phyloP scores from a whole-genome alignment of 2,113 vertebrate genomes.

The Ciconia maguari region DNA sequence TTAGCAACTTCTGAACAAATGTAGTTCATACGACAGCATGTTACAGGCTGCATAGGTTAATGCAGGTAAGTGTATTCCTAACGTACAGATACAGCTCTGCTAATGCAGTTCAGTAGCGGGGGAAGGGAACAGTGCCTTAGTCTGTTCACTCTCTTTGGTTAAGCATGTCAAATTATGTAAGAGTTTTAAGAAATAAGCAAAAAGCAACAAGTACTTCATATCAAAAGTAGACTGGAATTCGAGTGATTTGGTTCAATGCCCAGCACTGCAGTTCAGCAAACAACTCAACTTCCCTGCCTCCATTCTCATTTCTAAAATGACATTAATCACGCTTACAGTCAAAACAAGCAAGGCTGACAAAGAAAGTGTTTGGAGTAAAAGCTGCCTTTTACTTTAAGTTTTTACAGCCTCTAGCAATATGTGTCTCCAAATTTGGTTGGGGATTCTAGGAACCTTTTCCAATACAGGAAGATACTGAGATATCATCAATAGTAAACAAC shows the following conservation, averaged over 20 bases:
- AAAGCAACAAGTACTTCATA: neutral
- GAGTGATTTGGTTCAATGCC: conserved; percentile 11
- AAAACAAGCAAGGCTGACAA: neutral
- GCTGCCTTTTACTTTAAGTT: neutral
- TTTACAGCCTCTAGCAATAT: neutral
- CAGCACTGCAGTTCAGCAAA: conserved; percentile 8
- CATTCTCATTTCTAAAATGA: neutral
- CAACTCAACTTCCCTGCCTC: neutral
- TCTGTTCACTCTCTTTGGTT: neutral
- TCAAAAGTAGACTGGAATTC: neutral
- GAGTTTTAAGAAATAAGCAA: neutral
- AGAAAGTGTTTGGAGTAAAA: neutral
- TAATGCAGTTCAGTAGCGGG: neutral
- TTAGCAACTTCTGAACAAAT: neutral
- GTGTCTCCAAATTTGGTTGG: neutral
- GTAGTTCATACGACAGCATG: neutral
- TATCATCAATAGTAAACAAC: neutral
- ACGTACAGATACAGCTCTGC: neutral
- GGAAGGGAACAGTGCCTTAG: neutral
- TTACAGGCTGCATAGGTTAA: neutral
- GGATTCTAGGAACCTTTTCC: neutral
- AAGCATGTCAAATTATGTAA: neutral
- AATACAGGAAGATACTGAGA: neutral
- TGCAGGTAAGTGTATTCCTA: neutral
- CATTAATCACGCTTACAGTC: neutral